phyloP scores from a whole-genome alignment of 2,113 vertebrate genomes.

The Amphiprion ocellaris region DNA sequence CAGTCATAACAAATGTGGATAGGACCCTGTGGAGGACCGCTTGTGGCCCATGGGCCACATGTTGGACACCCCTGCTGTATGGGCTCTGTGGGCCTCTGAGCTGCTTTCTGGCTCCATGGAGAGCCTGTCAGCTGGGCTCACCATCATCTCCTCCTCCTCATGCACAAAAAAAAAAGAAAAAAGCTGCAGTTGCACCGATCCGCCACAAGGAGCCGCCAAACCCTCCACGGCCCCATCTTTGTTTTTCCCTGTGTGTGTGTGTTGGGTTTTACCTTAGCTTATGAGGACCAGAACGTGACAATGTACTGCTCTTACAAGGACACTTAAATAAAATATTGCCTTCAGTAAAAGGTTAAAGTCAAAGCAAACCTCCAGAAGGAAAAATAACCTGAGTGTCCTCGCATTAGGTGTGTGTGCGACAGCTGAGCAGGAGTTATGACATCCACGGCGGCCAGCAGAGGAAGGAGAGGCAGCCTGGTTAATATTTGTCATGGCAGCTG shows the following conservation, averaged over 20 bases:
- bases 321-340: neutral
- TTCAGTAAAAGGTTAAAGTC: neutral
- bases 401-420: slow-evolving; percentile 4
- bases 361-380: too few species aligned
- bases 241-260: neutral
- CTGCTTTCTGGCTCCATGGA: slow-evolving; percentile 50
- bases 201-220: slow-evolving; percentile 56
- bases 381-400: neutral
- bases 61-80: neutral
- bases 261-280: neutral
- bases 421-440: slow-evolving; percentile 50
- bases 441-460: slow-evolving; percentile 34
- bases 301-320: neutral
- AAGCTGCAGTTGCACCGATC: neutral
- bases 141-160: slow-evolving; percentile 54
- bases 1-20: too few species aligned
- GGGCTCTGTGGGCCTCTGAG: slow-evolving; percentile 24
- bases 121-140: slow-evolving; percentile 68
- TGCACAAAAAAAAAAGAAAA: slow-evolving; percentile 5
- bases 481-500: slow-evolving; percentile 74
- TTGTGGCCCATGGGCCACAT: too few species aligned
- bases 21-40: too few species aligned
- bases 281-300: neutral
- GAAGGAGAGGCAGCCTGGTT: slow-evolving; percentile 57
- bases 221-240: neutral